Base-by-base conservation (phyloP, 2,113 vertebrate species). In the Bujurquina vittata region DNA sequence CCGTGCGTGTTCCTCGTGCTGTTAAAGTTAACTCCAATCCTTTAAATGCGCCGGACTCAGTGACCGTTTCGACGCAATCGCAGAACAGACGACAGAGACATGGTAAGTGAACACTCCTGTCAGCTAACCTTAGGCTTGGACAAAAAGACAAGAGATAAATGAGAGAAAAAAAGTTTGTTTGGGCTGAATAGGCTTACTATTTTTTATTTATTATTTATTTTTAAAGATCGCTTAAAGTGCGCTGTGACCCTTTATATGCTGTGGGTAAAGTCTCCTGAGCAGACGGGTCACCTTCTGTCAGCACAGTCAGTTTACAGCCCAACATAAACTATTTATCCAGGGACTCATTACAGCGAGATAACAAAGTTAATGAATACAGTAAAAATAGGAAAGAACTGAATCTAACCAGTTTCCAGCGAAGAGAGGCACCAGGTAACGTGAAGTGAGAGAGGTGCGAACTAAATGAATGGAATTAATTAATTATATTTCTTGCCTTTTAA, bases 51-150 rank as follows among this genome's bases (percentile, higher is more conserved):
- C 17, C 14, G 77, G 63, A 73, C 76, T 69, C 55, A 67, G 82
- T 90, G 83, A 93, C 84, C 85, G 84, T 31, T 14, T 77, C 23
- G 57, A 83, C 79, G 26, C 74, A 69, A 40, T n/a, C 31, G 10
- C 86, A 58, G 37, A 31, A 23, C 46, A 49, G 11, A 59, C 86
- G 29, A 56, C 4, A 76, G 74, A 88, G 86, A 80, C 81, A 94
- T 94, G 94, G 94, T 95, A 23, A 94, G 94, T 83, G 11, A 7
- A 23, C 9, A 14, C 2, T 61, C 4, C 52, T 9, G 1, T 8
- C 5, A 9, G 10, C 22, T 55, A 1, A 43, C 15, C 6, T 15
- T 56, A 40, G 23, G 1, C 7, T 17, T 14, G 14, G 4, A 8
- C 12, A 20, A 22, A 11, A 43, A 60, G 12, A 18, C 4, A 7